These are phyloP conservation scores for Antitype chi DNA, from an alignment of 2,888 invertebrate genomes.

Conservation along the genomic window DNA sequence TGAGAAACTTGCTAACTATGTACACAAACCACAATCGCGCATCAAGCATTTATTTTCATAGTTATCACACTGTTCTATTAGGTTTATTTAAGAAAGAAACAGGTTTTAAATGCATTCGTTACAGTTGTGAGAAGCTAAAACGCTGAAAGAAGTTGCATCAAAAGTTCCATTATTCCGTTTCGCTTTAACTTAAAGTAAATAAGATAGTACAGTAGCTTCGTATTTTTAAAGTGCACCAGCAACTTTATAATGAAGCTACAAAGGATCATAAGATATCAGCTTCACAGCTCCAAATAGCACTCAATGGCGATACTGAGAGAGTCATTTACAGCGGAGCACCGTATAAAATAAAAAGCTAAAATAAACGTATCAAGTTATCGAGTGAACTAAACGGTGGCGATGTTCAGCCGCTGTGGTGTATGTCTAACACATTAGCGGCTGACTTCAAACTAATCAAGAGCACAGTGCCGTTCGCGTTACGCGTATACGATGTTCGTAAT, in stretches of 20 bases:
- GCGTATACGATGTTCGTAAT: conserved; percentile 89
- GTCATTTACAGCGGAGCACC: conserved; percentile 38
- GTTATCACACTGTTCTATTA: background rate
- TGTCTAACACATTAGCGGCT: conserved; percentile 85
- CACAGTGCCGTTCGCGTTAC: conserved; percentile 85
- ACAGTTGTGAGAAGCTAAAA: conserved; percentile 22
- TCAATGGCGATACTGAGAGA: conserved; percentile 61
- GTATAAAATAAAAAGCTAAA: conserved; percentile 54
- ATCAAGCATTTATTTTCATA: conserved; percentile 36
- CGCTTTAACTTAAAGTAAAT: conserved; percentile 19
- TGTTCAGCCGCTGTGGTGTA: conserved; percentile 65
- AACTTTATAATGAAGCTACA: conserved; percentile 32
- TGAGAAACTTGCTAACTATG: conserved; percentile 46
- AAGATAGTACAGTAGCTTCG: conserved; percentile 5
- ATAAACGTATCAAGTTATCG: conserved; percentile 49
- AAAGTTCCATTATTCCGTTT: conserved; percentile 37
- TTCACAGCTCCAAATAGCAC: conserved; percentile 65
- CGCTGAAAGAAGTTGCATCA: conserved; percentile 14
- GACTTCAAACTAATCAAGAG: conserved; percentile 90
- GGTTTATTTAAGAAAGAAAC: background rate
- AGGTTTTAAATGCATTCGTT: background rate
- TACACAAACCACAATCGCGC: conserved; percentile 36
- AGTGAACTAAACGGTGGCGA: conserved; percentile 49
- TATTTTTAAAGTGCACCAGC: conserved; percentile 40
- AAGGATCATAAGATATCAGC: conserved; percentile 68